Conservation (phyloP, 1,140 invertebrate genomes). For the Macrobrachium nipponense region DNA sequence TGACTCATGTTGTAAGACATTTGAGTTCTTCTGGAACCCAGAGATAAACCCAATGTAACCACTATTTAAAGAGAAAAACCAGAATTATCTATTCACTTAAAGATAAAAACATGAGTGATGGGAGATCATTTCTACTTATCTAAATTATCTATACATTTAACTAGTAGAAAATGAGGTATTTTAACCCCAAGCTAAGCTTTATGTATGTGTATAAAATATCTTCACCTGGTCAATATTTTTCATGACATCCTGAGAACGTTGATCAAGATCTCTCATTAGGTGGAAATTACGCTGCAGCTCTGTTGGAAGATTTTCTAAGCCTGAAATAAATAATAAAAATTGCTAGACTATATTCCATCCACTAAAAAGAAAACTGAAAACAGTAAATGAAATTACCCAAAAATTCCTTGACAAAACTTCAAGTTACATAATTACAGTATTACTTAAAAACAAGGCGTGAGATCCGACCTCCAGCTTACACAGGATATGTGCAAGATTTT, state of each 20-base stretch:
- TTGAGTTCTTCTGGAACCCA: too few relatives aligned
- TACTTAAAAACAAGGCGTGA: not conserved
- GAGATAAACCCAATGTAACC: too few relatives aligned
- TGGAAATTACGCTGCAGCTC: constrained; percentile 96
- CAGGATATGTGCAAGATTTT: too few relatives aligned
- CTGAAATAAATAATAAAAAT: constrained; percentile 39
- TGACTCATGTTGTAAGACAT: too few relatives aligned
- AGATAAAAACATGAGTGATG: too few relatives aligned
- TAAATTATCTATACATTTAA: too few relatives aligned
- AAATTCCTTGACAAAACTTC: constrained; percentile 2
- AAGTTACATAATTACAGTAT: not conserved
- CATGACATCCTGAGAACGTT: constrained; percentile 78
- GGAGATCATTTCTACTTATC: too few relatives aligned
- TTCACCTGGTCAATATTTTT: constrained; percentile 55
- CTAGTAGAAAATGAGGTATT: too few relatives aligned
- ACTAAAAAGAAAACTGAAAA: not conserved
- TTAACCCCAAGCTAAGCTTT: too few relatives aligned
- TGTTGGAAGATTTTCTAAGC: constrained; percentile 90
- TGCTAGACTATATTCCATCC: not conserved
- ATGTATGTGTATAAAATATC: not conserved
- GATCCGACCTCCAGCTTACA: too few relatives aligned
- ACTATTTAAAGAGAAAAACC: too few relatives aligned
- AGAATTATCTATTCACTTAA: too few relatives aligned
- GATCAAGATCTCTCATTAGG: constrained; percentile 93
- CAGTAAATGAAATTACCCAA: not conserved